Conservation (phyloP, 35 echinoderm and acorn worm species). For the Apostichopus parvimensis region DNA sequence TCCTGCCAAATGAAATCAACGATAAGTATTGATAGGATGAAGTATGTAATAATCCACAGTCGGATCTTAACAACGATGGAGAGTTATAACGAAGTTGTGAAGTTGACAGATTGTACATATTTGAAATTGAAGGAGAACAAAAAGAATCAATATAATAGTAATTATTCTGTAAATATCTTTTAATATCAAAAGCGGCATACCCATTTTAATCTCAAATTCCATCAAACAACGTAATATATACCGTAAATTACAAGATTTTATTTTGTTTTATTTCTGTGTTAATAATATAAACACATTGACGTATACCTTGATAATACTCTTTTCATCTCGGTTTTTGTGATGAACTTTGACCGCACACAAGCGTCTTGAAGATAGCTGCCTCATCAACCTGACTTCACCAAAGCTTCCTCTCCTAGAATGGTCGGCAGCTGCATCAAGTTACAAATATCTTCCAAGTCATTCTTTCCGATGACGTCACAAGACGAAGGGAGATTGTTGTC, state of each 20-base stretch:
- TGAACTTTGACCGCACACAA: conserved; percentile 30
- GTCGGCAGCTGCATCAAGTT: background rate
- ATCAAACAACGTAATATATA: background rate
- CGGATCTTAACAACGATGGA: no score
- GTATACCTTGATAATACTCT: conserved; percentile 7
- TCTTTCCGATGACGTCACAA: background rate
- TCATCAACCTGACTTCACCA: conserved; percentile 21
- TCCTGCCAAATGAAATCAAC: conserved; percentile 9
- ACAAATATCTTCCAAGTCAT: conserved; percentile 12
- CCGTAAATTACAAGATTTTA: background rate
- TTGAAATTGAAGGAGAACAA: background rate
- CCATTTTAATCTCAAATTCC: background rate
- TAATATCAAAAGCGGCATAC: no score
- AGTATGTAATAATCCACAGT: no score
- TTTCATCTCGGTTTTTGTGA: background rate
- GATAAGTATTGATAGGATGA: background rate
- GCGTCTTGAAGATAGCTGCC: background rate
- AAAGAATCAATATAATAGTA: background rate
- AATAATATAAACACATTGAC: background rate
- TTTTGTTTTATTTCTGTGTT: background rate
- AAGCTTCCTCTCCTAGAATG: background rate
- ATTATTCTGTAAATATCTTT: no score
- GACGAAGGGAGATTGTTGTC: background rate
- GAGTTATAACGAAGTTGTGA: no score
- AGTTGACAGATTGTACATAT: no score